Evolutionary conservation across 1,140 invertebrate species (phyloP), one percentile per base, ranked within the genome.

Genomic region (Drosophila orena): DNA sequence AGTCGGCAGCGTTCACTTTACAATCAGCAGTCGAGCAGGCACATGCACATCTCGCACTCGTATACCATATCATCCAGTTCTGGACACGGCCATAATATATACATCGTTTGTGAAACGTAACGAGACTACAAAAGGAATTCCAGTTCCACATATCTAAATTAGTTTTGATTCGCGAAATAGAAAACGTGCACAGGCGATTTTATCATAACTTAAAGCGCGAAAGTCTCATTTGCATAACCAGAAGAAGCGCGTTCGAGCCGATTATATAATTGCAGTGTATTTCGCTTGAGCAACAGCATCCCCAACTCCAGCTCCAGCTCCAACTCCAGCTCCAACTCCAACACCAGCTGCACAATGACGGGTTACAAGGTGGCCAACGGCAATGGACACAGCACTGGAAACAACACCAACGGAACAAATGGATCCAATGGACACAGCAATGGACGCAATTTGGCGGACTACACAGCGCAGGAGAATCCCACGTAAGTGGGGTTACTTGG

Each of bases 291-390:
- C 17, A 54, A 40, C 8, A 43, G 34, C 17, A 30, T 57, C 43
- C 40, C 34, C 22, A 17, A 11, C 24, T 20, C 27, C 57, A 30
- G 40, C 43, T 47, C 34, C 22, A 27, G 7, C 24, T 24, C 27
- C 57, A 17, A 11, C 24, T 20, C 27, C 57, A 30, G 40, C 43
- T 47, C 34, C 22, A 27, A 11, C 24, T 24, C 27, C 57, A n/a
- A n/a, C n/a, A n/a, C n/a, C n/a, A 27, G 17, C 30, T 49, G 11
- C 30, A 85, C 53, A 34, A 88, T 88, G 84, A 88, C 84, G 46
- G 84, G 84, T 12, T 89, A 83, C 37, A 59, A 62, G 44, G 79
- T 88, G 72, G 65, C 77, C 10, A 89, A 88, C 46, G 66, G 74
- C 47, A 85, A 77, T 22, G 75, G 53, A 30, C 52, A 59, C 42